Conservation (phyloP, 2,797 vertebrate species). For the Erpetoichthys calabaricus region DNA sequence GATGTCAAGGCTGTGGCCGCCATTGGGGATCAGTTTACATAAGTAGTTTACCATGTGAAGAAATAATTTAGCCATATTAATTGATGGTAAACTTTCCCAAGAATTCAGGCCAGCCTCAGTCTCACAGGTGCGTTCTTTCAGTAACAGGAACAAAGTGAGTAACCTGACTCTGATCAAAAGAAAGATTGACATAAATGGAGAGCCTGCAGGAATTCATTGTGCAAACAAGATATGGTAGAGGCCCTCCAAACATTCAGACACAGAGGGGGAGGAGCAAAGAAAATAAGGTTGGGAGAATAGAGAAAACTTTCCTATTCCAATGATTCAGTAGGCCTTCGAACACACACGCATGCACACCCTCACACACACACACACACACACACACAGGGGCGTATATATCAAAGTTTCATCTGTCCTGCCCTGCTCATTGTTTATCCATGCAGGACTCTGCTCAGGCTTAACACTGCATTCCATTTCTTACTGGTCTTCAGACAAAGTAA, state of each 20-base stretch:
- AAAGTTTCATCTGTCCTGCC: conserved; percentile 27
- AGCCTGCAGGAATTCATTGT: conserved; percentile 65
- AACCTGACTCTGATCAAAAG: conserved; percentile 62
- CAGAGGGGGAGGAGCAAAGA: conserved; percentile 9
- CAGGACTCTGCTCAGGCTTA: not conserved
- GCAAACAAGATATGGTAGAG: conserved; percentile 62
- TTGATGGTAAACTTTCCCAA: conserved; percentile 82
- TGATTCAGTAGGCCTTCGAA: not conserved
- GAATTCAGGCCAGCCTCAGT: conserved; percentile 50
- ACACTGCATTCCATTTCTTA: not conserved
- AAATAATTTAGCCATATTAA: conserved; percentile 84
- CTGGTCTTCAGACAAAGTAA: not conserved
- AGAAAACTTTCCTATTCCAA: conserved; percentile 1
- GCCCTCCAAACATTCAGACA: conserved; percentile 54
- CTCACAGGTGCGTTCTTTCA: conserved; percentile 87
- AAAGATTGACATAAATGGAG: conserved; percentile 68
- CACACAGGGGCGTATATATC: conserved; percentile 14
- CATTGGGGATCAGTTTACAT: conserved; percentile 66
- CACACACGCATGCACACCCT: conserved; percentile 12
- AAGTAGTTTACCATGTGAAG: conserved; percentile 78
- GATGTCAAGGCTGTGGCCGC: conserved; percentile 49
- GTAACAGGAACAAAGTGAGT: conserved; percentile 56
- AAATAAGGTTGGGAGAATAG: conserved; percentile 16
- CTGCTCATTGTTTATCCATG: conserved; percentile 37
- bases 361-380: conserved; percentile 6